Conservation (phyloP, 2,113 vertebrate species). For the Limanda limanda region DNA sequence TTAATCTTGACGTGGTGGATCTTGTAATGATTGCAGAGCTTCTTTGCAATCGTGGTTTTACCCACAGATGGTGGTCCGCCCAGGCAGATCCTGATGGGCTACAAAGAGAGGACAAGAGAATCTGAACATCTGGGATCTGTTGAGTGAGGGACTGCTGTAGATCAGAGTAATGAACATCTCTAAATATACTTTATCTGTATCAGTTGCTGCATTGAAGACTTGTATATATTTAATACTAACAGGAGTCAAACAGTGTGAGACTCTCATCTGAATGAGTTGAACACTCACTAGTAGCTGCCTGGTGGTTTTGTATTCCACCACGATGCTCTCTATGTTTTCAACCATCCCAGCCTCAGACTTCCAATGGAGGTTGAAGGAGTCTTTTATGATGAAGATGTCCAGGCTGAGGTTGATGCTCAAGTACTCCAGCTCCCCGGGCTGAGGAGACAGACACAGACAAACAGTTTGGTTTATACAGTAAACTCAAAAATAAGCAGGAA, state of each 20-base stretch:
- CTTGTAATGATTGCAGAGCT: slow-evolving; percentile 87
- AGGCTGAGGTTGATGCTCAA: slow-evolving; percentile 86
- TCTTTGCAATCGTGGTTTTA: slow-evolving; percentile 86
- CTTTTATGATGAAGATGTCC: slow-evolving; percentile 84
- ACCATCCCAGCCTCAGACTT: slow-evolving; percentile 86
- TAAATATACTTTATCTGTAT: no score
- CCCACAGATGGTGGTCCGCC: slow-evolving; percentile 92
- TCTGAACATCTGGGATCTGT: no score
- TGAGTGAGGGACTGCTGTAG: no score
- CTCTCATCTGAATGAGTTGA: background rate
- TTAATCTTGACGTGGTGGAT: slow-evolving; percentile 86
- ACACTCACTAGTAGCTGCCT: slow-evolving; percentile 87
- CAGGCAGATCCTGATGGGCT: slow-evolving; percentile 90
- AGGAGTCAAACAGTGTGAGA: no score
- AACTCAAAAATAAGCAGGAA: background rate
- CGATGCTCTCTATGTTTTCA: slow-evolving; percentile 85
- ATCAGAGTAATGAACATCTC: no score
- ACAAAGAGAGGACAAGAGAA: background rate
- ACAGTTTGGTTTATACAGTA: background rate
- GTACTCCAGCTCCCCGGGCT: slow-evolving; percentile 87
- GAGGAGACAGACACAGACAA: background rate
- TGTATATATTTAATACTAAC: no score
- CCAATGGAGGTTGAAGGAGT: slow-evolving; percentile 87
- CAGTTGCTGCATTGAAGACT: no score
- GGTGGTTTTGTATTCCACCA: slow-evolving; percentile 88